phyloP scores from a whole-genome alignment of 2,888 invertebrate species.

The Drosophila prostipennis region DNA sequence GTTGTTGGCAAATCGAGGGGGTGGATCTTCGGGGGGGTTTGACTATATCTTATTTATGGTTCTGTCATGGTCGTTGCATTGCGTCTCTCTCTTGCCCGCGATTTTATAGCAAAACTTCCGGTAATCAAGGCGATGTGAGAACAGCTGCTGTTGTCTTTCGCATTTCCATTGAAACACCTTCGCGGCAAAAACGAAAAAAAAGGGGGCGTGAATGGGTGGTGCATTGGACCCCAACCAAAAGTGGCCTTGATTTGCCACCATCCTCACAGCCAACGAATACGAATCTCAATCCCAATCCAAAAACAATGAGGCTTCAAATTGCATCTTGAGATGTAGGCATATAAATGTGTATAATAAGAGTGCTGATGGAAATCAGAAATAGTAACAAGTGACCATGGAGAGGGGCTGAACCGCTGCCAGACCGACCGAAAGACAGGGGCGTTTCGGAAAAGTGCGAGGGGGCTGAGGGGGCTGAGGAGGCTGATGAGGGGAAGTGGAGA shows the following conservation, averaged over 20 bases:
- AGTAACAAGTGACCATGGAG: conserved; percentile 46
- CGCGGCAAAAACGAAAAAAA: background rate
- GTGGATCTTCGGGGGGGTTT: background rate
- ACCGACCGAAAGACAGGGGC: background rate
- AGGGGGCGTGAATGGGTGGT: conserved; percentile 2
- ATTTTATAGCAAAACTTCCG: conserved; percentile 62
- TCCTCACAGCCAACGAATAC: background rate
- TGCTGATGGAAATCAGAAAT: conserved; percentile 48
- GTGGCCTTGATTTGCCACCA: conserved; percentile 68
- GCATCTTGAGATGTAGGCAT: conserved; percentile 17
- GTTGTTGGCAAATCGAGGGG: conserved; percentile 8
- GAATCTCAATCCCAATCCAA: background rate
- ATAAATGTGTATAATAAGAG: conserved; percentile 1
- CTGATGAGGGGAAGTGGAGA: background rate
- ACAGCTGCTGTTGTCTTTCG: conserved; percentile 34
- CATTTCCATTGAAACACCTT: conserved; percentile 24
- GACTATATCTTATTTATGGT: conserved; percentile 47
- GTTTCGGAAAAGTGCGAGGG: background rate
- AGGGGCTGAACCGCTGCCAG: background rate
- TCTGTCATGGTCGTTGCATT: conserved; percentile 39
- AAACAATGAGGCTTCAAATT: conserved; percentile 43
- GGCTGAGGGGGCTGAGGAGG: background rate
- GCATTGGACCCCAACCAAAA: conserved; percentile 16
- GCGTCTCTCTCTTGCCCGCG: background rate
- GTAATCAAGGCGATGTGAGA: conserved; percentile 41